Conservation (phyloP, 2,888 invertebrate species). For the Terebella lapidaria region DNA sequence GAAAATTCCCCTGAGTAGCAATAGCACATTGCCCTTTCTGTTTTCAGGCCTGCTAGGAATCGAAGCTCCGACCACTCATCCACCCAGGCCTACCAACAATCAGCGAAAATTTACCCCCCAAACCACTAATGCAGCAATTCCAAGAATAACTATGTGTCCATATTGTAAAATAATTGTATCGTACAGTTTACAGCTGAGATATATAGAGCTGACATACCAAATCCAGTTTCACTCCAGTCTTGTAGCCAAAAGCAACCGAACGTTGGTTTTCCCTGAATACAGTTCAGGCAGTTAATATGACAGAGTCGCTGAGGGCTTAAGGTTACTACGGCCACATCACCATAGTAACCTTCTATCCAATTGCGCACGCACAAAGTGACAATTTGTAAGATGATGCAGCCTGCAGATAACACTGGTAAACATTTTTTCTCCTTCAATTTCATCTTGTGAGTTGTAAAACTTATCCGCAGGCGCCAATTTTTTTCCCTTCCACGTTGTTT, state of each 20-base stretch:
- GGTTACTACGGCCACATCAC: background rate
- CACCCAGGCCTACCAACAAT: too few species aligned
- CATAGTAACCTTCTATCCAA: constrained; percentile 4
- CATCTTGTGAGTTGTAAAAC: too few species aligned
- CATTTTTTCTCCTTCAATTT: background rate
- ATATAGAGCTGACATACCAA: background rate
- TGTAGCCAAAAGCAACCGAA: background rate
- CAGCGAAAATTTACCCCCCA: too few species aligned
- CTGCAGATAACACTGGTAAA: background rate
- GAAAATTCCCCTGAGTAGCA: too few species aligned
- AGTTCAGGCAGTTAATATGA: background rate
- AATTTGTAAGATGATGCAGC: background rate
- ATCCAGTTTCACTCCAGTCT: background rate
- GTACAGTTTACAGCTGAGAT: too few species aligned
- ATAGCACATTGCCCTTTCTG: too few species aligned
- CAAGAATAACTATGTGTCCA: background rate
- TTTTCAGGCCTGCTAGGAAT: too few species aligned
- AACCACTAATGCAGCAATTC: too few species aligned
- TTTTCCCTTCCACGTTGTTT: too few species aligned
- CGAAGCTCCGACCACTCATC: too few species aligned
- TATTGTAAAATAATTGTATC: too few species aligned
- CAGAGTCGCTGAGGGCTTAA: background rate
- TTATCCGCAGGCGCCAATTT: too few species aligned
- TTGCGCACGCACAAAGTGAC: background rate
- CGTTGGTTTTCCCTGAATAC: background rate